These are phyloP conservation scores for honey bee (Apis mellifera) DNA, from an alignment of 1,140 invertebrate genomes.

Conservation along the genomic window DNA sequence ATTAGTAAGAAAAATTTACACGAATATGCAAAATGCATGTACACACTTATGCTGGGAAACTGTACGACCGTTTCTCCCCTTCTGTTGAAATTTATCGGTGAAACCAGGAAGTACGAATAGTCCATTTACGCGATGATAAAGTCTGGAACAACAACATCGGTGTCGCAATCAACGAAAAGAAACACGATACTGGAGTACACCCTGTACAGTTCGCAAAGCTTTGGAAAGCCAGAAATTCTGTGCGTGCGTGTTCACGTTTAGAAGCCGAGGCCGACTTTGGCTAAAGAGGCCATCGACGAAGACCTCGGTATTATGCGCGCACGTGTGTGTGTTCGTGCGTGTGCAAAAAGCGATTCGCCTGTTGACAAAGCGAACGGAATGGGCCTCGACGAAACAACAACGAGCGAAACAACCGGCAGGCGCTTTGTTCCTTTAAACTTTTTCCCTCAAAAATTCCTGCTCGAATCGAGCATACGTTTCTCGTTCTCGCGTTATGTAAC, in stretches of 20 bases:
- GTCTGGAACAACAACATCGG: background rate
- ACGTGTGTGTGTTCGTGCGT: slow-evolving; percentile 17
- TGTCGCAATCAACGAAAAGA: background rate
- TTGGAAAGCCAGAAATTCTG: slow-evolving; percentile 50
- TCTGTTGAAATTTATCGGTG: background rate
- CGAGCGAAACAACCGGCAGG: slow-evolving; percentile 1
- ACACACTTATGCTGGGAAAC: background rate
- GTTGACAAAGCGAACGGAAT: slow-evolving; percentile 30
- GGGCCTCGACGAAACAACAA: background rate
- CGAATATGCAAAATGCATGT: background rate
- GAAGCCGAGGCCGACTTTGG: slow-evolving; percentile 44
- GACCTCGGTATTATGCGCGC: slow-evolving; percentile 34
- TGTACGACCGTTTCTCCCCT: background rate
- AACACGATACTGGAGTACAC: background rate
- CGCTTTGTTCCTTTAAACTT: slow-evolving; percentile 20
- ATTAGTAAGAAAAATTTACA: too few relatives aligned
- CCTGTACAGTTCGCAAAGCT: background rate
- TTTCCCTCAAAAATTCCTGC: slow-evolving; percentile 13
- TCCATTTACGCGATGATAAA: background rate
- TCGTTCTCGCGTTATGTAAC: too few relatives aligned
- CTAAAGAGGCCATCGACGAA: slow-evolving; percentile 55
- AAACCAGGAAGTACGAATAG: background rate
- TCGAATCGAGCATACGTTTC: background rate
- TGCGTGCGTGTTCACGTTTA: slow-evolving; percentile 30
- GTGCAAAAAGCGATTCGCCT: slow-evolving; percentile 36